Percentiles rank a stretch among this genome's conserved stretches.
These are phyloP conservation scores for Rhyacophila evoluta DNA, from an alignment of 2,888 invertebrate species.

Conservation along the genomic window DNA sequence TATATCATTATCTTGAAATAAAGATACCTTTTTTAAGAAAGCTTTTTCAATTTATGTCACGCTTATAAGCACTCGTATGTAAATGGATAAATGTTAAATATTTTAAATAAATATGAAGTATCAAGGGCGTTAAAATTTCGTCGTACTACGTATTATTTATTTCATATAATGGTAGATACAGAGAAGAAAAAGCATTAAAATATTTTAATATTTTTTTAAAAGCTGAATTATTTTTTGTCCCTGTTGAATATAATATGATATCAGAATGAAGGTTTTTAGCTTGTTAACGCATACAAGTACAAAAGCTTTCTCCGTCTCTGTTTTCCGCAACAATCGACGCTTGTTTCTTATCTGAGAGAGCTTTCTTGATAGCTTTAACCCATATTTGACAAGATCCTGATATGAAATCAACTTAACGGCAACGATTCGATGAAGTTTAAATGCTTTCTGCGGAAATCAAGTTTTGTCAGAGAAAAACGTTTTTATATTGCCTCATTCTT, in stretches of 20 bases:
- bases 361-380: constrained; percentile 19
- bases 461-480: not conserved
- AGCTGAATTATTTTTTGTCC: not conserved
- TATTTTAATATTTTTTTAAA: too few relatives aligned
- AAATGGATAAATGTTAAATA: too few relatives aligned
- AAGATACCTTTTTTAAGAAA: too few relatives aligned
- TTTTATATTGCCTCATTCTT: not conserved
- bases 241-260: not conserved
- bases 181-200: too few relatives aligned
- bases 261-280: not conserved
- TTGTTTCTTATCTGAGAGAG: not conserved
- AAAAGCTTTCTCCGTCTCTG: constrained; percentile 8
- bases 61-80: too few relatives aligned
- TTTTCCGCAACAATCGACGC: constrained; percentile 19
- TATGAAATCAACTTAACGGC: constrained; percentile 1
- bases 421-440: not conserved
- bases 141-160: too few relatives aligned
- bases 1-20: too few relatives aligned
- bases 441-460: not conserved
- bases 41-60: too few relatives aligned
- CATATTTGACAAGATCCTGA: constrained; percentile 3
- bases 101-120: too few relatives aligned
- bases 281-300: constrained; percentile 6
- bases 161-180: too few relatives aligned
- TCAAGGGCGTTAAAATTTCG: too few relatives aligned